A percentile compares a stretch with the other conserved stretches of the same genome.
Evolutionary conservation across 2,797 vertebrate species (phyloP).

Genomic region (Acanthornis magna): DNA sequence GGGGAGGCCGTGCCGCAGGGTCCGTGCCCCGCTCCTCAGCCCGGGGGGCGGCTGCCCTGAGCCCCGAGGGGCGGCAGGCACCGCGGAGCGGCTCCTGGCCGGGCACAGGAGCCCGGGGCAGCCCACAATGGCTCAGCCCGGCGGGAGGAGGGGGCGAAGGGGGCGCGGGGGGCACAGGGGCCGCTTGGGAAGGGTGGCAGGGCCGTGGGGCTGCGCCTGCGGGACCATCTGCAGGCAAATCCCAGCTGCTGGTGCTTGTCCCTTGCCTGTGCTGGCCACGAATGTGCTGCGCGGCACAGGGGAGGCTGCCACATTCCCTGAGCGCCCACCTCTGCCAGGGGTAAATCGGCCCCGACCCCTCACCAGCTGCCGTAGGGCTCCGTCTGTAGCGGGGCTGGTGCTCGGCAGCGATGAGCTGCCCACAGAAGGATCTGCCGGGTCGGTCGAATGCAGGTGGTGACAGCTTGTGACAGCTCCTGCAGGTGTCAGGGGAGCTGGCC

Average conservation of each 20-base stretch:
- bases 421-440: not conserved
- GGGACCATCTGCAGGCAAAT: not conserved
- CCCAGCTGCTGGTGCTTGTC: not conserved
- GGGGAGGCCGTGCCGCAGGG: not conserved
- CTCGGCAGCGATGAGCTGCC: not conserved
- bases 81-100: not conserved
- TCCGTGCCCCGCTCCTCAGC: not conserved
- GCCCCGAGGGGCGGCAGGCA: too few relatives aligned
- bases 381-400: not conserved
- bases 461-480: not conserved
- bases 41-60: fast-evolving
- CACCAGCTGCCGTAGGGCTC: fast-evolving
- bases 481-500: not conserved
- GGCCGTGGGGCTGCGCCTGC: fast-evolving
- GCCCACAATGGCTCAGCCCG: too few relatives aligned
- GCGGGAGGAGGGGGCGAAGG: not conserved
- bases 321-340: not conserved
- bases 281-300: fast-evolving
- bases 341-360: fast-evolving
- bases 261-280: not conserved
- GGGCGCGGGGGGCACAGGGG: not conserved
- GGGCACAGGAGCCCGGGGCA: too few relatives aligned
- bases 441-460: not conserved
- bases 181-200: not conserved
- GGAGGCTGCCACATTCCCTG: not conserved